Base-by-base conservation (phyloP, 2,797 vertebrate species). In the Falco naumanni region DNA sequence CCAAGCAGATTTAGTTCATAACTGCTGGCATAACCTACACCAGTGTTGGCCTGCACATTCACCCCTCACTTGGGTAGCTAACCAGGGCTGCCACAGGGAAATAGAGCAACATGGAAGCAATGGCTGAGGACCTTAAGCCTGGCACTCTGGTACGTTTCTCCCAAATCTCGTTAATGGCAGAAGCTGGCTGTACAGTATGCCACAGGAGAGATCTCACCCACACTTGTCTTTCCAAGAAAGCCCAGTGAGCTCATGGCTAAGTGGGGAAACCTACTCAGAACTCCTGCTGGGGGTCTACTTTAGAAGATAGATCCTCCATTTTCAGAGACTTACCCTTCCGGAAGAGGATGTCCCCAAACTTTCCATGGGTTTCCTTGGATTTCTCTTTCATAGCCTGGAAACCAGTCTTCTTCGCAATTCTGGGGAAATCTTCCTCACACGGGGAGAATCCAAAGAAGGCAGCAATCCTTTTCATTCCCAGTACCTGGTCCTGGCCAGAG, bases 361-460 rank as follows among this genome's bases (percentile, higher is more conserved):
- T 81, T 10, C 97, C 97, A 10, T 98, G 96, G 5, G 93, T 97
- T 68, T 96, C 75, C 12, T 28, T 81, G 22, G 97, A 95, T 64
- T 95, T 97, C 16, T 97, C 94, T 88, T 97, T 96, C 98, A 98
- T 98, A 33, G 95, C 83, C 31, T 80, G 96, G 85, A 98, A 98
- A 31, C 87, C 96, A 10, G 97, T 98, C 14, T 95, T 96, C 37
- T 93, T 53, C 5, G 96, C 87, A 63, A 98, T 97, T 93, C 83
- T 91, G 65, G 87, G 70, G 69, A 98, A 92, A 80, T 98, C 98
- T 89, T 92, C 96, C 5, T 98, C 97, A 33, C 70, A 97, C 76
- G 98, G 85, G 25, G 25, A 91, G 68, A 98, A 98, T 65, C 95
- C 97, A 34, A 98, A 98, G 95, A 98, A 98, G 25, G 78, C 82